These are phyloP conservation scores for Microctenopoma stevenorrisi DNA, from an alignment of 2,797 vertebrate species.

Conservation along the genomic window DNA sequence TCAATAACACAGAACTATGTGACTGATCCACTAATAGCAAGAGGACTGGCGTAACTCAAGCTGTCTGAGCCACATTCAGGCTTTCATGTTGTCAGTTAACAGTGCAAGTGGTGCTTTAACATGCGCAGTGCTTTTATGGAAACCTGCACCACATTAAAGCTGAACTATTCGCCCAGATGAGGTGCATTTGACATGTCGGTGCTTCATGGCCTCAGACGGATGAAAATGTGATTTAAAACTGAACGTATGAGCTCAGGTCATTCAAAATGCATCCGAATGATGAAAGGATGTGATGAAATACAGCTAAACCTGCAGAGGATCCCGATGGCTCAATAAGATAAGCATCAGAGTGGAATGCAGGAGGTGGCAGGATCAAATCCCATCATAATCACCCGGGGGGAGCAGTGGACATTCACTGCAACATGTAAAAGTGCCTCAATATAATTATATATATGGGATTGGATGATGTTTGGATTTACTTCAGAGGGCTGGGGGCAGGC, in stretches of 20 bases:
- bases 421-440: no score
- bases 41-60: not conserved
- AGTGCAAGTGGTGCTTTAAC: not conserved
- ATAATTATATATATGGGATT: not conserved
- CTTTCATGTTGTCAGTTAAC: not conserved
- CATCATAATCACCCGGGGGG: no score
- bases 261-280: not conserved
- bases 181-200: not conserved
- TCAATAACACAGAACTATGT: no score
- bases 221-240: not conserved
- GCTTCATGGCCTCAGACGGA: not conserved
- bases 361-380: no score
- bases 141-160: slow-evolving; percentile 10
- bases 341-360: no score
- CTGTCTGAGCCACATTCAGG: not conserved
- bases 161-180: not conserved
- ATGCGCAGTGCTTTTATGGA: not conserved
- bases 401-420: no score
- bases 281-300: no score
- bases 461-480: not conserved
- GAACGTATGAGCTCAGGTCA: not conserved
- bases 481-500: not conserved
- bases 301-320: no score
- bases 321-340: no score
- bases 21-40: not conserved